Conservation (phyloP, 2,113 vertebrate genomes). For the Labeo catla region DNA sequence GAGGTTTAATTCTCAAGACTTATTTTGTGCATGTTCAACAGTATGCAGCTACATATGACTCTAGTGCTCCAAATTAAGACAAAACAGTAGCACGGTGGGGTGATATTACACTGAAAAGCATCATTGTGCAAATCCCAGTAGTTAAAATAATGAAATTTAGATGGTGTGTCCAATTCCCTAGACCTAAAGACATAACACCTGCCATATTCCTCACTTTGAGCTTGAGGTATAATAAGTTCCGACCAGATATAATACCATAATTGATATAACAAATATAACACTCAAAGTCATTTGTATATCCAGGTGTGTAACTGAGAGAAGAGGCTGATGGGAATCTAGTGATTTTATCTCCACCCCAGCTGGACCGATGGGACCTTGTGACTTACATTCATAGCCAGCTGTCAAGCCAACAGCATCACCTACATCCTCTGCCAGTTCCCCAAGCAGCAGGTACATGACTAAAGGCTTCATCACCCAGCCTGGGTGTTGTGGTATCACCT, state of each 20-base stretch:
- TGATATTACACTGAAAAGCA: neutral
- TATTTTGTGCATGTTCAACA: slow-evolving; percentile 1
- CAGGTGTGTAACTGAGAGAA: slow-evolving; percentile 94
- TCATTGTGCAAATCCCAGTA: neutral
- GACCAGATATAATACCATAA: neutral
- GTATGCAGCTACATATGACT: neutral
- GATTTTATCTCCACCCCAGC: slow-evolving; percentile 86
- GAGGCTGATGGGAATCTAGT: slow-evolving; percentile 89
- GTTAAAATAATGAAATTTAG: neutral
- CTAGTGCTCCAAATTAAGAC: neutral
- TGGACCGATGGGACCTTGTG: slow-evolving; percentile 70
- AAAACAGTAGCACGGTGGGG: neutral
- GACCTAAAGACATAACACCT: neutral
- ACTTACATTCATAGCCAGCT: slow-evolving; percentile 78
- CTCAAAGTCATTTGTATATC: slow-evolving; percentile 23
- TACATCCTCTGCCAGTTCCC: slow-evolving; percentile 96
- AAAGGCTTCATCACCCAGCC: slow-evolving; percentile 33
- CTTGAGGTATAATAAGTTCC: neutral
- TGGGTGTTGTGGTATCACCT: slow-evolving; percentile 16
- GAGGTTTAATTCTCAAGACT: neutral
- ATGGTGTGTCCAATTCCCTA: neutral
- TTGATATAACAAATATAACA: neutral
- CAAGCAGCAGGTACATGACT: slow-evolving; percentile 87
- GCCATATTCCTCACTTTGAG: neutral
- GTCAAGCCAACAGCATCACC: slow-evolving; percentile 91